These are phyloP conservation scores for Ctenochaetus hawaiiensis DNA, from an alignment of 2,797 vertebrate species.

Conservation along the genomic window DNA sequence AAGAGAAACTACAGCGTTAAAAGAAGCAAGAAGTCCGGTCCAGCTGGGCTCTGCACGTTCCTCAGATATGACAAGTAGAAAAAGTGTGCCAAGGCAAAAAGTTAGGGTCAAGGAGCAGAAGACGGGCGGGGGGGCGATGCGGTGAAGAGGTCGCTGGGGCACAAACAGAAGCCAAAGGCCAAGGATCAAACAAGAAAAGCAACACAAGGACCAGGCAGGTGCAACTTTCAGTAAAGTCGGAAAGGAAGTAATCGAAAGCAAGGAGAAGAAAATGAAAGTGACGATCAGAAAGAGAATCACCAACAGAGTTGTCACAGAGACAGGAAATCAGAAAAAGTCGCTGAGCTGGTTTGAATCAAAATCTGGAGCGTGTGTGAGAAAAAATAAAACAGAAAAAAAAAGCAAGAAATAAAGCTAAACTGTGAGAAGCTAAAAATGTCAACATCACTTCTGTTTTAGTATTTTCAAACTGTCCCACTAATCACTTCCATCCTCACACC, in stretches of 20 bases:
- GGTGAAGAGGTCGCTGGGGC: constrained; percentile 34
- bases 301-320: constrained; percentile 46
- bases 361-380: not conserved
- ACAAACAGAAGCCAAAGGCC: constrained; percentile 58
- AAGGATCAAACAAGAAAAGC: constrained; percentile 65
- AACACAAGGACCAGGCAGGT: constrained; percentile 57
- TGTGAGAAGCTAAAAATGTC: constrained; percentile 19
- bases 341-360: not conserved
- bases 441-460: not conserved
- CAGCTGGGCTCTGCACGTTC: constrained; percentile 73
- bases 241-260: constrained; percentile 54
- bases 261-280: constrained; percentile 72
- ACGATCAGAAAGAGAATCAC: constrained; percentile 57
- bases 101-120: constrained; percentile 45
- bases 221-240: constrained; percentile 56
- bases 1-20: constrained; percentile 24
- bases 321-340: constrained; percentile 34
- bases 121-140: constrained; percentile 32
- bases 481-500: constrained; percentile 23
- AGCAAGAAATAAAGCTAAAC: constrained; percentile 11
- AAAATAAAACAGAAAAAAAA: not conserved
- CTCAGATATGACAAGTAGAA: constrained; percentile 68
- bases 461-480: constrained; percentile 1
- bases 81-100: constrained; percentile 61
- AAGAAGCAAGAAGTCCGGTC: constrained; percentile 44